Conservation (phyloP, 2,113 vertebrate species). For the Procavia capensis region DNA sequence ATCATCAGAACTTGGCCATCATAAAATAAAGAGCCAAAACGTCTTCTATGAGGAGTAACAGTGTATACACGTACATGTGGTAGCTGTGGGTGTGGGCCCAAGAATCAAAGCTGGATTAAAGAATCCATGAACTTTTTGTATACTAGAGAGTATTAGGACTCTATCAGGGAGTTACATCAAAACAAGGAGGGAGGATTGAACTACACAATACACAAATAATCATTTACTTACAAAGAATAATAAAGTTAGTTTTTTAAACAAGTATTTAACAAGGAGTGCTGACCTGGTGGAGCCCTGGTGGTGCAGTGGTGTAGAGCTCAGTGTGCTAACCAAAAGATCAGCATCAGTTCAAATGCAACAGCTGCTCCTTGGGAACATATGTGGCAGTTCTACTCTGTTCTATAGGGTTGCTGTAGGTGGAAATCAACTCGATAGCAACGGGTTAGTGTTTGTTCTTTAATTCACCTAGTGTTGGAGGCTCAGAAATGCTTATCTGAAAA, state of each 20-base stretch:
- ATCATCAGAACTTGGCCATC: neutral
- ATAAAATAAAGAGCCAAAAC: slow-evolving; percentile 19
- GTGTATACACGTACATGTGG: neutral
- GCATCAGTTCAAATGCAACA: too few species aligned
- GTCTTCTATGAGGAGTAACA: slow-evolving; percentile 10
- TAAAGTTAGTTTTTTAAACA: slow-evolving; percentile 2
- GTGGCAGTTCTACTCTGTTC: too few species aligned
- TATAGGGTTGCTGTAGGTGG: too few species aligned
- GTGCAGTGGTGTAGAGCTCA: too few species aligned
- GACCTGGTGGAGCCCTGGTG: neutral
- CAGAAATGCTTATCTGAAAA: slow-evolving; percentile 33
- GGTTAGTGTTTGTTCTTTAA: neutral
- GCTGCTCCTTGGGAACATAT: too few species aligned
- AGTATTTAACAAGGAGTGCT: slow-evolving; percentile 20
- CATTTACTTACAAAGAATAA: slow-evolving; percentile 47
- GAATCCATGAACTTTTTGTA: neutral
- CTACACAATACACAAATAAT: neutral
- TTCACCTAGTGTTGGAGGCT: neutral
- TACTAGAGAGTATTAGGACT: neutral
- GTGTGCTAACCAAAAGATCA: too few species aligned
- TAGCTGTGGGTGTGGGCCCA: neutral
- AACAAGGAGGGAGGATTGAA: neutral
- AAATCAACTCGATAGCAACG: too few species aligned
- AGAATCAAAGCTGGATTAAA: slow-evolving; percentile 38
- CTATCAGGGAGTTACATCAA: neutral